Base-by-base conservation (phyloP, 1,140 invertebrate genomes). In the Conus ventricosus region DNA sequence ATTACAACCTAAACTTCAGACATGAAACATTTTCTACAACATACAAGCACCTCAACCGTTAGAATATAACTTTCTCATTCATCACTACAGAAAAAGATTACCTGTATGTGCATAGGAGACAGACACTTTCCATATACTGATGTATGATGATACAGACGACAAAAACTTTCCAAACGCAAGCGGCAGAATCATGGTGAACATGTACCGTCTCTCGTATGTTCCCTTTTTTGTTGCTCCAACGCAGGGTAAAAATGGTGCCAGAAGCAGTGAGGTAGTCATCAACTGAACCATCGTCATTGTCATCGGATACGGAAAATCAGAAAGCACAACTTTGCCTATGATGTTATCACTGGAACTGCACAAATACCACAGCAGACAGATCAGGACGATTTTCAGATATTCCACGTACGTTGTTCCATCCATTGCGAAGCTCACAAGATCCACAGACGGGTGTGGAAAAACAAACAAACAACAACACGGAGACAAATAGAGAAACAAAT, bases 101-200 rank as follows among this genome's bases (percentile, higher is more conserved):
- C 98, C 98, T 96, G 99, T 99, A 95, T 99, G 99, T 76, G 98
- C 98, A 96, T 99, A 99, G 0, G 98, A 99, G 5, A 99, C 98
- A 20, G 98, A 98, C n/a, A 99, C 98, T 96, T 99, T 99, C 98
- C 98, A 99, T 93, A 99, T 97, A 94, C 98, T 99, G 92, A 99
- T 97, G 96, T 99, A 99, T 84, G 98, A 98, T 92, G 97, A 97
- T 23, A 99, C 97, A 5, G 98, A 98, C 6, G 98, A 97, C 17
- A 99, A 95, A 94, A 99, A 98, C 95, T 99, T 99, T 89, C 98
- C 98, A 90, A 99, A 96, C 2, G 98, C 98, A 63, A 99, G 96
- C 0, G 99, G 99, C 82, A 99, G 96, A 86, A 99, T 97, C 57
- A 98, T 96, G 89, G 97, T 97, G 89, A 97, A 95, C 93, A 97